Evolutionary conservation across 2,797 vertebrate genomes (phyloP), one percentile per base, ranked within the genome.

Genomic region (Trachops cirrhosus): DNA sequence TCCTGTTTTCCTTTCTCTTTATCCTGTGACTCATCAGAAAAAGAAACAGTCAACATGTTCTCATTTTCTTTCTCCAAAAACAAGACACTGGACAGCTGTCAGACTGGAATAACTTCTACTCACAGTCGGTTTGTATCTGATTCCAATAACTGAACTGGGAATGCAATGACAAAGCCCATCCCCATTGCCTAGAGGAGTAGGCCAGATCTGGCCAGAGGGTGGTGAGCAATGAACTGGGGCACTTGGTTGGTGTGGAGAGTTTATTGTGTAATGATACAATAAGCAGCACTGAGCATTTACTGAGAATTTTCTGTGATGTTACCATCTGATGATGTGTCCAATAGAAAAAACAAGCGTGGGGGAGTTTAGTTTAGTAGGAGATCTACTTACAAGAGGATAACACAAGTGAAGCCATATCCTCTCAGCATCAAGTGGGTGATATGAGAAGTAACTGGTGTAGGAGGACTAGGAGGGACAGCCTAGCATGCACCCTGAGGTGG

Each of bases 31-130:
- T 14, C 39, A 68, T 59, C 4, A 96, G 73, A 52, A 75, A 94
- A 78, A 86, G 32, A 50, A 57, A 91, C 9, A 87, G 12, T 64
- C 16, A 75, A 86, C 15, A 68, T 3, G 50, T 85, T 92, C 54
- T 88, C 52, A 34, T 91, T 96, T 94, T 94, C 50, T 94, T 29
- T 89, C 75, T 96, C 52, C 44, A 95, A 79, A 95, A 97, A 95
- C 34, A 93, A 95, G 91, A 80, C 57, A 93, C 54, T 57, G 67
- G 88, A 92, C 52, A 93, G 92, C 90, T 97, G 91, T 97, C 93
- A 93, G 32, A 86, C 2, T 68, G 87, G 48, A 94, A 91, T 95
- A 88, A 95, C 75, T 94, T 96, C 59, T 50, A 95, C 46, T 97
- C 57, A 88, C 68, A 85, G 80, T 92, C 64, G 93, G 95, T 95